phyloP scores from a whole-genome alignment of 2,113 vertebrate species.

The Echinops telfairi region DNA sequence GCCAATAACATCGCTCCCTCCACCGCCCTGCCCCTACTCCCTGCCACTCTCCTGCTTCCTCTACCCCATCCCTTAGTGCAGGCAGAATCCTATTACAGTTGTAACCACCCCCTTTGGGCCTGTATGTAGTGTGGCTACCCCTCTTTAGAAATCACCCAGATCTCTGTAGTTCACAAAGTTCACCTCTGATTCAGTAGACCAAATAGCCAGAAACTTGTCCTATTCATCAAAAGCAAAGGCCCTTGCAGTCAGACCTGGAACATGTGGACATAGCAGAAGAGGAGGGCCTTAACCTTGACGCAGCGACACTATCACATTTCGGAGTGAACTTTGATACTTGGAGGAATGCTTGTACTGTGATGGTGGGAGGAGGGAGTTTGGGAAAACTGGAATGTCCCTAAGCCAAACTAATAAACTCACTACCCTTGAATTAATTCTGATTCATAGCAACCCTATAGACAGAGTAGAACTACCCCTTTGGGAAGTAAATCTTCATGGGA shows the following conservation, averaged over 20 bases:
- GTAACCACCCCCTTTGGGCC: not conserved
- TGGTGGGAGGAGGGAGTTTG: too few relatives aligned
- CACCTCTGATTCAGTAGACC: not conserved
- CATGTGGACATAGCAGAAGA: not conserved
- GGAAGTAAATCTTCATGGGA: too few relatives aligned
- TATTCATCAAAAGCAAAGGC: slow-evolving; percentile 28
- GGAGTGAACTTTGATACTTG: not conserved
- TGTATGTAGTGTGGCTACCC: not conserved
- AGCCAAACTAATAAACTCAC: too few relatives aligned
- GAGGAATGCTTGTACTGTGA: not conserved
- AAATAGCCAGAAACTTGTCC: not conserved
- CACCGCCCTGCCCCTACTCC: too few relatives aligned
- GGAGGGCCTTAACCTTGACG: not conserved
- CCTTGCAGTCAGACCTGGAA: not conserved
- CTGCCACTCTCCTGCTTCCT: not conserved
- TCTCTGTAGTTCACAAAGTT: not conserved
- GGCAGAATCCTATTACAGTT: not conserved
- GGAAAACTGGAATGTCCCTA: not conserved
- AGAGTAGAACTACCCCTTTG: too few relatives aligned
- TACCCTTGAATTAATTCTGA: too few relatives aligned
- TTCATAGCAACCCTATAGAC: too few relatives aligned
- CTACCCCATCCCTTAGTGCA: too few relatives aligned
- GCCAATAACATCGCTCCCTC: not conserved
- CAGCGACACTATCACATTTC: not conserved
- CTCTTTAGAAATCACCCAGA: not conserved